Percentiles rank a stretch among this genome's conserved stretches.
Evolutionary conservation across 37 sponge, comb jelly and placozoan species (phyloP).

Genomic region (Hexactinellida sp.): DNA sequence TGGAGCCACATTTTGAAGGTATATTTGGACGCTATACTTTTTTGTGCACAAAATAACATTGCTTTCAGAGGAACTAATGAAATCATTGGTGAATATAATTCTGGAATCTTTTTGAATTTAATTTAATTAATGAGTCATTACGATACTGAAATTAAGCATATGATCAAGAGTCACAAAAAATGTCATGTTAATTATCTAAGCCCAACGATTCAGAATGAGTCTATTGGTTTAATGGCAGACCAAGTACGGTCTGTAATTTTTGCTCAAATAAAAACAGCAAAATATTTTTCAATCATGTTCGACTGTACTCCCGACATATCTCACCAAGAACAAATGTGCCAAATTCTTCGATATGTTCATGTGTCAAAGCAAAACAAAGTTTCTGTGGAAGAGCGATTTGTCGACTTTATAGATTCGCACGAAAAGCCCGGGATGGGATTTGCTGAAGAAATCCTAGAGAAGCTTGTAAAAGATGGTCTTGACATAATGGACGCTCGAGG

Average conservation of each 20-base stretch:
- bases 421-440: neutral
- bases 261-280: neutral
- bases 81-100: neutral
- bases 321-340: neutral
- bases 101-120: neutral
- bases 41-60: neutral
- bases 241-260: neutral
- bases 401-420: neutral
- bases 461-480: neutral
- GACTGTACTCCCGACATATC: neutral
- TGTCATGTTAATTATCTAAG: neutral
- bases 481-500: constrained; percentile 18
- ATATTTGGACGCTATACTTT: neutral
- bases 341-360: neutral
- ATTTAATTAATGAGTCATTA: neutral
- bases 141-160: neutral
- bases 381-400: neutral
- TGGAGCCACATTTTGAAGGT: neutral
- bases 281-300: neutral
- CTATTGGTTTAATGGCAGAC: neutral
- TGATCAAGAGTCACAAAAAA: neutral
- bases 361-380: neutral
- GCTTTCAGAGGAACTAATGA: neutral
- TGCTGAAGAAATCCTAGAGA: neutral
- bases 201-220: neutral